Base-by-base conservation (phyloP, 1,140 invertebrate genomes). In the Rhagoletis zephyria region DNA sequence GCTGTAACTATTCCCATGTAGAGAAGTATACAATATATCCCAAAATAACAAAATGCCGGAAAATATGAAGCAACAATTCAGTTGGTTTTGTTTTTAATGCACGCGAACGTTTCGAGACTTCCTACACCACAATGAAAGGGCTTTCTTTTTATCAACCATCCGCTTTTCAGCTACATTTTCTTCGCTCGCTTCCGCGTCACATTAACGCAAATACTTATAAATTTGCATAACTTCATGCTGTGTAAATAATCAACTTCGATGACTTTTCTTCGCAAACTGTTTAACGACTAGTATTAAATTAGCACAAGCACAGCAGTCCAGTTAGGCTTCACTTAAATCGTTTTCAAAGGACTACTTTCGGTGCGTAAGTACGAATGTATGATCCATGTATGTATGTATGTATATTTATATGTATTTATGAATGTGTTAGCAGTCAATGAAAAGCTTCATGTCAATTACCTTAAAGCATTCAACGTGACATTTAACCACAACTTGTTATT, bases 141-240 rank as follows among this genome's bases (percentile, higher is more conserved):
- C 30, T 30, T 30, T 30, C 45, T 45, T 16, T 42, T 67, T 74
- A 42, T 45, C 45, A 45, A 45, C 40, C 67, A 16, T 45, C 48
- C 65, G 65, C 40, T 40, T 42, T 19, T 19, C 10, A 67, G 2
- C 30, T 12, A 42, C 30, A 74, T 30, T 30, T 63, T n/a, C 61
- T 63, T n/a, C 56, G 10, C 19, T 19, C 45, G 7, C 16, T 81
- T 56, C 3, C 70, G 12, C 16, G 70, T 5, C 70, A 4, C 16
- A 4, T 30, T 74, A 12, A 74, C n/a, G 48, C 48, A 59, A 42
- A 81, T 81, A 81, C 56, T 56, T 16, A 56, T 56, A 56, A 59
- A 81, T 81, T 81, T 81, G 19, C 74, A 59, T 12, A 81, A 81
- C 74, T 81, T 81, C 51, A 30, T 81, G 74, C 74, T 81, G 74